Base-by-base conservation (phyloP, 1,140 invertebrate species). In the Homalodisca vitripennis region DNA sequence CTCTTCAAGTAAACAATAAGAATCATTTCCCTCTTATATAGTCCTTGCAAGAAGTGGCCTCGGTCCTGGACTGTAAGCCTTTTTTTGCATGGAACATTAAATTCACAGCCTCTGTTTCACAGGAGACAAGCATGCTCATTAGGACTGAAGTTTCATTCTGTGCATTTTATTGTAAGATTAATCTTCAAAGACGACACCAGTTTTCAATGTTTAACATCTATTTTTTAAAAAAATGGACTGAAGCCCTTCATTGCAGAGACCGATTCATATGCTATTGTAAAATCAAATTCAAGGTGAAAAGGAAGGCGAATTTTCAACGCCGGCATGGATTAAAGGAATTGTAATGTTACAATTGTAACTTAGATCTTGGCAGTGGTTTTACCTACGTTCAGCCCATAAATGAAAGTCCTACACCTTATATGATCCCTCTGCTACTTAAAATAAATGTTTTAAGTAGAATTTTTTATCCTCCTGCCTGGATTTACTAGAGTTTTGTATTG, bases 51-150 rank as follows among this genome's bases (percentile, higher is more conserved):
- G 6, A 53, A 22, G 48, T n/a, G 48, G 48, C 12, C 20, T 53
- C 22, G 20, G 48, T 53, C 48, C 48, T 14, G 48, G 48, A 53
- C 48, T 53, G 48, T 12, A 22, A 20, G n/a, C n/a, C 20, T 20
- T 20, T 53, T 53, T 53, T 22, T 53, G 48, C 48, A 53, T 53
- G 20, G 48, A 53, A 53, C 20, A 53, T 12, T 22, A 53, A 14
- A 53, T 12, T 17, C 10, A 12, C n/a, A 53, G 12, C 10, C 48
- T 53, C 48, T 53, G 48, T 53, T 53, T 53, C 48, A 12, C 12
- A 6, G 12, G 48, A n/a, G n/a, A n/a, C 3, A 14, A 14, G 3
- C n/a, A 14, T 12, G 20, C 20, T 3, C 20, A 12, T 6, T 6
- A 53, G 12, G n/a, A n/a, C n/a, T n/a, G n/a, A n/a, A 12, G 48